Percentiles rank a stretch among this genome's conserved stretches.
Conservation (phyloP, 2,888 invertebrate species). For the Reticulitermes lucifugus region DNA sequence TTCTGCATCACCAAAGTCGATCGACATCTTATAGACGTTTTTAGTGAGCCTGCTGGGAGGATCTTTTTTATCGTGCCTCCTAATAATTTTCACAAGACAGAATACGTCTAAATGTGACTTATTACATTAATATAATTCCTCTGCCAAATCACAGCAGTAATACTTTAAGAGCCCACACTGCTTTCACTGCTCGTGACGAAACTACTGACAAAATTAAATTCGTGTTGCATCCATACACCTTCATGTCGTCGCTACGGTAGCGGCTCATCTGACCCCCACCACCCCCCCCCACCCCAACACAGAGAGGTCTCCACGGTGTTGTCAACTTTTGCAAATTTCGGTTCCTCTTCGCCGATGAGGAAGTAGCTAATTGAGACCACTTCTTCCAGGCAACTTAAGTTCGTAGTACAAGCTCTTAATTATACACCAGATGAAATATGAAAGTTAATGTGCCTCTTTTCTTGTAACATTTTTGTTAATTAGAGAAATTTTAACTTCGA, state of each 20-base stretch:
- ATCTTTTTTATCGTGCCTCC: no score
- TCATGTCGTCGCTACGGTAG: neutral
- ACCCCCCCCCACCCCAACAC: neutral
- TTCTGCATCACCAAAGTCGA: no score
- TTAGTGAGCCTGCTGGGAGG: no score
- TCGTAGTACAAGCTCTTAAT: neutral
- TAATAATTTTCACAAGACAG: no score
- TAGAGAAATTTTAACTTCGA: neutral
- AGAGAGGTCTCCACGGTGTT: neutral
- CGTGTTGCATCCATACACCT: neutral
- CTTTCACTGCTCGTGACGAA: neutral
- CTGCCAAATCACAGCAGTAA: no score
- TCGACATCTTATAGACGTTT: no score
- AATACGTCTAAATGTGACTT: no score
- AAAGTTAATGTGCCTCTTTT: neutral
- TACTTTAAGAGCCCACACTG: neutral
- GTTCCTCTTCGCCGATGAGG: neutral
- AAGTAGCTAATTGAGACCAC: conserved; percentile 8
- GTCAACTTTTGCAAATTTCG: neutral
- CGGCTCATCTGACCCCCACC: neutral
- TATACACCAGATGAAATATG: neutral
- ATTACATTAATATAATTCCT: no score
- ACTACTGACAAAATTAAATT: conserved; percentile 2
- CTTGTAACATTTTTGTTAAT: neutral
- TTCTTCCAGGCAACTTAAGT: conserved; percentile 9